Conservation (phyloP, 2,113 vertebrate genomes). For the Lophura nycthemera region DNA sequence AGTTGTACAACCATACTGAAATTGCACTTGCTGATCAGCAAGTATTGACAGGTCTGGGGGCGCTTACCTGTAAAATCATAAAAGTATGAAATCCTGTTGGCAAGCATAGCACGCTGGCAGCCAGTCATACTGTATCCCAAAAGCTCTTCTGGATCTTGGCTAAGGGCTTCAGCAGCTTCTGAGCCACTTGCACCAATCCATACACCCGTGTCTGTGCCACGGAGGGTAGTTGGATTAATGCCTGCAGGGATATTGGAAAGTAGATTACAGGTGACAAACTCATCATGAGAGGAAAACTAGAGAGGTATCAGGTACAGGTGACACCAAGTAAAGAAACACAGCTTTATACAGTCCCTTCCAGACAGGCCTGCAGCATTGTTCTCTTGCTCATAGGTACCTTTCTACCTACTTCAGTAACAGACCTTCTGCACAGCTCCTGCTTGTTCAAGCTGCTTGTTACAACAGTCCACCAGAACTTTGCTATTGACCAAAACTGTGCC, state of each 20-base stretch:
- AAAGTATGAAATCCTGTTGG: conserved; percentile 95
- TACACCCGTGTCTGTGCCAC: conserved; percentile 90
- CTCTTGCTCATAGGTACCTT: neutral
- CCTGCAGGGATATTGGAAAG: conserved; percentile 73
- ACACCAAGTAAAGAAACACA: neutral
- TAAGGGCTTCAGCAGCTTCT: conserved; percentile 91
- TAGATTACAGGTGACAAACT: neutral
- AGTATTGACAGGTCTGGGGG: neutral
- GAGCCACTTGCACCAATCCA: conserved; percentile 94
- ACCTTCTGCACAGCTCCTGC: neutral
- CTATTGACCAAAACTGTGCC: neutral
- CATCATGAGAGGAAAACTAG: neutral
- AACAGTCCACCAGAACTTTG: neutral
- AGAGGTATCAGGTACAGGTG: neutral
- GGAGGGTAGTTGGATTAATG: conserved; percentile 84
- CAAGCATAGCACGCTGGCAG: conserved; percentile 96
- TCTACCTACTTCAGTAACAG: neutral
- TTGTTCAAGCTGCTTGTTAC: neutral
- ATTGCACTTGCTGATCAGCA: neutral
- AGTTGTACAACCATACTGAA: neutral
- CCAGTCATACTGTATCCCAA: conserved; percentile 99
- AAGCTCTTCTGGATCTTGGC: conserved; percentile 91
- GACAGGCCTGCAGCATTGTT: neutral
- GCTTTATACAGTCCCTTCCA: neutral
- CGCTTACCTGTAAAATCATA: conserved; percentile 89